Conservation (phyloP, 1,140 invertebrate species). For the Spodoptera litura region DNA sequence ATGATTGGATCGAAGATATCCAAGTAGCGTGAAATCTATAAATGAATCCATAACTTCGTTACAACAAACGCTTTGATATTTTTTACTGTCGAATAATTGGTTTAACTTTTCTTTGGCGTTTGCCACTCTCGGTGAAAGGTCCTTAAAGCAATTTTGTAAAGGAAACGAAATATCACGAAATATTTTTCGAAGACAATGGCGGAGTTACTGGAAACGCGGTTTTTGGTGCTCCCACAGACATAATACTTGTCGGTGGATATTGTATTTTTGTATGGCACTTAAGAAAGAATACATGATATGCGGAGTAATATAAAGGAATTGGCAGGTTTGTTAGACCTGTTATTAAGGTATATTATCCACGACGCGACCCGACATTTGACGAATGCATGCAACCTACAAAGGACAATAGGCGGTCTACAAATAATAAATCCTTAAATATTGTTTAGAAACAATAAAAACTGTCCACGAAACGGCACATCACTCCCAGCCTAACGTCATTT, state of each 20-base stretch:
- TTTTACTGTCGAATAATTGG: slow-evolving; percentile 68
- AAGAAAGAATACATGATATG: neutral
- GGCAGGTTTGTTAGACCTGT: too few relatives aligned
- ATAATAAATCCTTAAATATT: too few relatives aligned
- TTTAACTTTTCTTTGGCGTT: slow-evolving; percentile 69
- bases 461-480: too few relatives aligned
- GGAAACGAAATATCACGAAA: slow-evolving; percentile 54
- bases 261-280: slow-evolving; percentile 19
- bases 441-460: too few relatives aligned
- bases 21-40: slow-evolving; percentile 16
- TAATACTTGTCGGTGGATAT: neutral
- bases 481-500: too few relatives aligned
- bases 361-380: too few relatives aligned
- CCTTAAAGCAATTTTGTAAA: slow-evolving; percentile 67
- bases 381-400: too few relatives aligned
- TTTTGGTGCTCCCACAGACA: slow-evolving; percentile 18
- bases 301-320: too few relatives aligned
- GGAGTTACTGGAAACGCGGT: slow-evolving; percentile 35
- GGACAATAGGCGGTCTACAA: too few relatives aligned
- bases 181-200: slow-evolving; percentile 39
- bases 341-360: too few relatives aligned
- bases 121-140: slow-evolving; percentile 72
- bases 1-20: slow-evolving; percentile 5
- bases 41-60: slow-evolving; percentile 31
- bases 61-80: slow-evolving; percentile 57